Evolutionary conservation across 2,888 invertebrate genomes (phyloP), one percentile per base, ranked within the genome.

Genomic region (Limnephilus lunatus): DNA sequence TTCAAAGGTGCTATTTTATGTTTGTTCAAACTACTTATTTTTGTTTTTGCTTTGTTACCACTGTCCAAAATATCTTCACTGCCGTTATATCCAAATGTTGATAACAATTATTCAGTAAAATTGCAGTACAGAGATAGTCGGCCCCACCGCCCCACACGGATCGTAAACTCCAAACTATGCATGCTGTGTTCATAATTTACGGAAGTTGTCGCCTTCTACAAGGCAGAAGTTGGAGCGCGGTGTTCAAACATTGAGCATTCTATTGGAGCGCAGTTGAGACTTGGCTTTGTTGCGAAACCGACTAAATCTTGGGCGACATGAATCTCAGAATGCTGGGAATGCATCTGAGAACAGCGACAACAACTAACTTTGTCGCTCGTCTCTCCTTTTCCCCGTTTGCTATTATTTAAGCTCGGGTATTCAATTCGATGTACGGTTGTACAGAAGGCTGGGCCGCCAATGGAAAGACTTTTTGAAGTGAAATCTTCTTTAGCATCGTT

Each of bases 41-140:
- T 35, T 19, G 19, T 12, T 82, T 25, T 25, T 83, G 19, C 25
- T 83, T n/a, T 7, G 83, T 32, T 7, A 35, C 83, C 32, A 19
- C 4, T 48, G 48, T 14, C 3, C 48, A 48, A 48, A 48, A 48
- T 31, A 14, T 83, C 19, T 83, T 14, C 32, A 15, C 83, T 15
- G 83, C 83, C 9, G 3, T 83, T 35, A 7, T 83, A 7, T 44
- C 44, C 83, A 25, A n/a, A n/a, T 39, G 31, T 32, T 83, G 83
- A n/a, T 25, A 83, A 15, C 35, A 83, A 83, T 83, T 83, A 83
- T 35, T 83, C 83, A 32, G 35, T 83, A 1, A 31, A 31, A 83
- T 83, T 83, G 83, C 35, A 83, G 35, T 83, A 83, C 83, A 35
- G 83, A 83, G 31, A 83, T 83, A 83, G 83, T 83, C 83, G 83